Percentiles rank a stretch among this genome's conserved stretches.
These are phyloP conservation scores for Psilopogon haemacephalus DNA, from an alignment of 2,113 vertebrate species.

Conservation along the genomic window DNA sequence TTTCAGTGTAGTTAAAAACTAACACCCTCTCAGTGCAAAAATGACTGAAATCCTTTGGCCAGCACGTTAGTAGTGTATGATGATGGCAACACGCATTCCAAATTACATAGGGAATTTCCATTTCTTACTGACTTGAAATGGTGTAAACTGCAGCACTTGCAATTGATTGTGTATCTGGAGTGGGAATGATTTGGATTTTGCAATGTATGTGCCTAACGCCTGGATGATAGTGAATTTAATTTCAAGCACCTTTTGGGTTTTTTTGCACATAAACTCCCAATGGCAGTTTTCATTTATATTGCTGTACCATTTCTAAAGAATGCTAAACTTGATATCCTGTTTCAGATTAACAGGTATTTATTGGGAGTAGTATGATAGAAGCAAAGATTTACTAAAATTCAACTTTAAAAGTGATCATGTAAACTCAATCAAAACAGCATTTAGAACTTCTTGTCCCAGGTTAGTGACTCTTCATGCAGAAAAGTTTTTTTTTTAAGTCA, in stretches of 20 bases:
- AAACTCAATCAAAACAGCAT: conserved; percentile 72
- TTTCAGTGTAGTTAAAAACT: conserved; percentile 40
- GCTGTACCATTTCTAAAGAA: conserved; percentile 22
- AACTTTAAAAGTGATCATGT: conserved; percentile 72
- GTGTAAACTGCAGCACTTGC: conserved; percentile 10
- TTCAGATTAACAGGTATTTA: conserved; percentile 74
- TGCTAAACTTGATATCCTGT: conserved; percentile 72
- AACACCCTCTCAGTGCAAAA: conserved; percentile 23
- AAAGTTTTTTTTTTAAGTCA: conserved; percentile 35
- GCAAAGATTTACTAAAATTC: conserved; percentile 73
- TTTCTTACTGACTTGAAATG: conserved; percentile 46
- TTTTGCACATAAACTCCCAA: conserved; percentile 54
- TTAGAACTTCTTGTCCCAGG: conserved; percentile 71
- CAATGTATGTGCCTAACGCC: background rate
- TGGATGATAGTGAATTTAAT: conserved; percentile 25
- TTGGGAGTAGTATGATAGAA: conserved; percentile 72
- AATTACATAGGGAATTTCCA: conserved; percentile 12
- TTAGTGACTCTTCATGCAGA: conserved; percentile 66
- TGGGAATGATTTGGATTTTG: conserved; percentile 36
- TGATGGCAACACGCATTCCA: conserved; percentile 12
- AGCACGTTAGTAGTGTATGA: background rate
- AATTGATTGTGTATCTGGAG: conserved; percentile 31
- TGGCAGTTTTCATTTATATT: conserved; percentile 39
- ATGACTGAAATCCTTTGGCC: conserved; percentile 41
- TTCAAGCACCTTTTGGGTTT: background rate